Percentiles rank a stretch among this genome's conserved stretches.
These are phyloP conservation scores for Halcyon smyrnensis DNA, from an alignment of 2,797 vertebrate genomes.

Conservation along the genomic window DNA sequence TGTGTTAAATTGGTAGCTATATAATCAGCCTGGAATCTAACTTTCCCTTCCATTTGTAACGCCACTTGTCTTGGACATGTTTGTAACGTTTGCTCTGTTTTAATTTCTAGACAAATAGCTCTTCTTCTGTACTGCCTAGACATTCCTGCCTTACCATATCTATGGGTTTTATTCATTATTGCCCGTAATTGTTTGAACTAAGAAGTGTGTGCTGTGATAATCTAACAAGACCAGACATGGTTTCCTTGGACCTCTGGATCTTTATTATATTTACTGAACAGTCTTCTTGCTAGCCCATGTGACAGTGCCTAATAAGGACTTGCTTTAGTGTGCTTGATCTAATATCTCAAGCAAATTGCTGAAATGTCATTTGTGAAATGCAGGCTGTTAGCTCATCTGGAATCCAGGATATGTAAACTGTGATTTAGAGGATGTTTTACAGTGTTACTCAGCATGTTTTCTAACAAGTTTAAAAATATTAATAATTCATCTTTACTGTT, in stretches of 20 bases:
- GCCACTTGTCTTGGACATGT: not conserved
- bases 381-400: conserved; percentile 45
- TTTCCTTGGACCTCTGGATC: not conserved
- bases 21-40: not conserved
- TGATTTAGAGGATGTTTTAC: conserved; percentile 25
- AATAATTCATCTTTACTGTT: conserved; percentile 45
- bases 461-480: conserved; percentile 37
- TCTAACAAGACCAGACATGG: not conserved
- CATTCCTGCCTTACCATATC: not conserved
- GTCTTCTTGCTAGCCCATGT: not conserved
- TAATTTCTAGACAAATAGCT: not conserved
- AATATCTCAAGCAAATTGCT: conserved; percentile 62
- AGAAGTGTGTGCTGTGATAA: not conserved
- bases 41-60: not conserved
- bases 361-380: conserved; percentile 32
- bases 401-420: conserved; percentile 31
- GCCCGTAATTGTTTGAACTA: not conserved
- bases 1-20: not conserved
- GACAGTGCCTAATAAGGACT: conserved; percentile 2
- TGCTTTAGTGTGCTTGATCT: conserved; percentile 12
- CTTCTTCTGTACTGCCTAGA: not conserved
- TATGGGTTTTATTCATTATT: not conserved
- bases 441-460: conserved; percentile 23
- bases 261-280: conserved; percentile 27
- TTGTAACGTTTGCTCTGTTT: not conserved